Evolutionary conservation across 2,888 invertebrate genomes (phyloP), one percentile per base, ranked within the genome.

Genomic region (Diarsia dahlii): DNA sequence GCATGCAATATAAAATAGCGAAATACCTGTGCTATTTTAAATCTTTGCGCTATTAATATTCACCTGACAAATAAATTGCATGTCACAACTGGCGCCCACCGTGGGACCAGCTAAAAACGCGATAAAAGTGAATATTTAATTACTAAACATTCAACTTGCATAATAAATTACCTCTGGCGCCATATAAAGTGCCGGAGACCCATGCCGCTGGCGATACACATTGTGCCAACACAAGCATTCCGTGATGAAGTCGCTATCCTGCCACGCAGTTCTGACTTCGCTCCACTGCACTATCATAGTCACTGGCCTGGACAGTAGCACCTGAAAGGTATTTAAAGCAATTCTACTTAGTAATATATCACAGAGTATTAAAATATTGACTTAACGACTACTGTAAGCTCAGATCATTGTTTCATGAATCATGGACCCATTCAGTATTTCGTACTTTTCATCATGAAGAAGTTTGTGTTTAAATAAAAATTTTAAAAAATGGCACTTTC

Each of bases 191-290:
- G 98, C 97, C 0, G 98, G 97, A 0, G 98, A 97, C 69, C 97
- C 97, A 91, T 98, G 98, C 80, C 98, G 94, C 94, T 98, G 98
- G 56, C 98, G 96, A 94, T 98, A 98, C 68, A 98, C 98, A 92
- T 98, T 98, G 94, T 98, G 98, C 98, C 98, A 98, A 93, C 98
- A 98, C 45, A 98, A 97, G 90, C 98, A 98, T 92, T 98, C 98
- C 1, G 98, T 98, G 89, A 98, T 98, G 94, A 98, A 98, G 94
- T 98, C 98, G 90, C 98, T 98, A 92, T 98, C 98, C 91, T 98
- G 97, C 98, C 98, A 98, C 58, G 98, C 98, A 1, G 98, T 98
- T 84, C 97, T 97, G 86, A 97, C 97, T 88, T 98, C 98, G 84
- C 97, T 97, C 94, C 97, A 97, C 90, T 98, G 98, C 89, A 97